phyloP scores from a whole-genome alignment of 2,113 vertebrate species.

The Paracanthobrama guichenoti region DNA sequence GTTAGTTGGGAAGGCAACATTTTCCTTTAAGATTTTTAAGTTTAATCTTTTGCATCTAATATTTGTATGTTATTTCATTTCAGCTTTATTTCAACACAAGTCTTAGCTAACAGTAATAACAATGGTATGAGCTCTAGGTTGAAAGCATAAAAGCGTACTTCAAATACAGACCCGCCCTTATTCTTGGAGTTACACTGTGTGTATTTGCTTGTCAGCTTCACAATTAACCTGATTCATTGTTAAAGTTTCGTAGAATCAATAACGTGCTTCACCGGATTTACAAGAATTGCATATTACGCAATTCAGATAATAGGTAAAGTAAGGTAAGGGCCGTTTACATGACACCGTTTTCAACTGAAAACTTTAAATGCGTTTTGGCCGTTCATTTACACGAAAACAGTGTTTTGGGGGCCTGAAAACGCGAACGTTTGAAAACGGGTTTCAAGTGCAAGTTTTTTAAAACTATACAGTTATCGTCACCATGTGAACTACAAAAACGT shows the following conservation, averaged over 20 bases:
- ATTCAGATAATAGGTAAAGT: neutral
- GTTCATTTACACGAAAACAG: no score
- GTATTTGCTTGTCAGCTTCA: neutral
- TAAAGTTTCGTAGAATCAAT: neutral
- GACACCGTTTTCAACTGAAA: no score
- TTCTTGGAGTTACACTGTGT: neutral
- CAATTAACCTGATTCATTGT: neutral
- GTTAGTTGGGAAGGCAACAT: neutral
- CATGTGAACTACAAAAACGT: no score
- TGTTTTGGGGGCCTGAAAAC: no score
- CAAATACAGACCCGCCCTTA: neutral
- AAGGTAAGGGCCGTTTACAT: neutral
- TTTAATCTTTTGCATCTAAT: neutral
- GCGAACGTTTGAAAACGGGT: no score
- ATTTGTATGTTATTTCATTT: neutral
- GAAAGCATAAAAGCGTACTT: constrained; percentile 14
- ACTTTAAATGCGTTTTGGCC: no score
- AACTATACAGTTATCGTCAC: no score
- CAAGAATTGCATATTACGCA: neutral
- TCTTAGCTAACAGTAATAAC: neutral
- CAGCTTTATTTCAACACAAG: neutral
- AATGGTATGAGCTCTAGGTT: neutral
- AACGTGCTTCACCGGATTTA: neutral
- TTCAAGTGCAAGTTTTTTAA: no score
- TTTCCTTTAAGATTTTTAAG: neutral